Evolutionary conservation across 2,888 invertebrate species (phyloP), one percentile per base, ranked within the genome.

Genomic region (Coelogynopora nodosa): DNA sequence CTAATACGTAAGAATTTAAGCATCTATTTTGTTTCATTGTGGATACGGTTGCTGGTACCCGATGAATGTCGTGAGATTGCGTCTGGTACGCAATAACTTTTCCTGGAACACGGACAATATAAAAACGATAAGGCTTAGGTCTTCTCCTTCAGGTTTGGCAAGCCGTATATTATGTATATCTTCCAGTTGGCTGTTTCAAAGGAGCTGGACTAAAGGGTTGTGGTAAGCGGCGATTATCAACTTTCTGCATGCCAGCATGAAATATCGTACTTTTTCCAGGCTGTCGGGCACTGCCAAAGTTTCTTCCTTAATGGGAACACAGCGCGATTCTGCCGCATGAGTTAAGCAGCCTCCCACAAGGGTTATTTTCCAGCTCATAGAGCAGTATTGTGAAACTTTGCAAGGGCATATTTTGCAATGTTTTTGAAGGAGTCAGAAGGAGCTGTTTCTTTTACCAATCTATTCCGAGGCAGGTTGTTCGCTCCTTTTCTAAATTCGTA

Each of bases 181-280:
- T 49, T 49, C 49, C 28, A 30, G 29, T 74, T 18, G 49, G 5
- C 49, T 49, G 49, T 49, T 18, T 5, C 49, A 5, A 49, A 49
- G 49, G 49, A 49, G 49, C 49, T 49, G 5, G 49, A 49, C 49
- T 49, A 49, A 49, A 49, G 49, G 18, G 30, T 88, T 88, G 86
- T 88, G 87, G 84, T 88, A 86, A 23, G 87, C 87, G 5, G 85
- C 88, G n/a, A 88, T 67, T 23, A 80, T 86, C 5, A 88, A 84
- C n/a, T 88, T 87, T 26, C 67, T 30, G 84, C 88, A 88, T 18
- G 82, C 87, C 67, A 88, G 84, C 10, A 86, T 84, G 80, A 88
- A 88, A 67, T 80, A 86, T 27, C 88, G 74, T 29, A 87, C 82
- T 27, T 85, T 83, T 81, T 87, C 87, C 10, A 87, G 87, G 26